These are phyloP conservation scores for Cancer borealis DNA, from an alignment of 2,888 invertebrate genomes.

Conservation along the genomic window DNA sequence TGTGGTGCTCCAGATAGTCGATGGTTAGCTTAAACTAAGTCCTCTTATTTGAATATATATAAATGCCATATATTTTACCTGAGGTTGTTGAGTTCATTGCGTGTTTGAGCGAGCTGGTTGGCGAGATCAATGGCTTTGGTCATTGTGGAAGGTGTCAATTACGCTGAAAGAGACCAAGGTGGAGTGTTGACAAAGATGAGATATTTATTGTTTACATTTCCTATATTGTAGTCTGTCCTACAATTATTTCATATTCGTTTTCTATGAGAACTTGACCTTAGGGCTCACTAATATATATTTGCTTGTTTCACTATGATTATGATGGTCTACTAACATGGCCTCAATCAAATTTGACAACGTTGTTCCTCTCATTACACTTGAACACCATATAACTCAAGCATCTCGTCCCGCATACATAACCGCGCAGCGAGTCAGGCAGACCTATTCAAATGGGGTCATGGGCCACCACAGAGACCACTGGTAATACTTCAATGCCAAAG, in stretches of 20 bases:
- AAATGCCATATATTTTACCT: conserved; percentile 16
- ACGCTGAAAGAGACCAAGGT: neutral
- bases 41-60: neutral
- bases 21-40: no score
- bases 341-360: no score
- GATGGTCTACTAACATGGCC: no score
- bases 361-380: no score
- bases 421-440: no score
- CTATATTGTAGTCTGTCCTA: neutral
- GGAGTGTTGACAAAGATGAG: neutral
- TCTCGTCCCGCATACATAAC: no score
- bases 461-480: no score
- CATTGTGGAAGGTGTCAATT: neutral
- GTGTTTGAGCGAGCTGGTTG: conserved; percentile 47
- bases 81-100: conserved; percentile 67
- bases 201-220: neutral
- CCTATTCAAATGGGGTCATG: no score
- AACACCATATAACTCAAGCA: no score
- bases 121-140: neutral
- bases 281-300: neutral
- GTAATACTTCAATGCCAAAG: no score
- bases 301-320: neutral
- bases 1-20: no score
- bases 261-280: neutral
- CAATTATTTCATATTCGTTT: neutral